phyloP scores from a whole-genome alignment of 2,113 vertebrate species.

The Heterochromis multidens region DNA sequence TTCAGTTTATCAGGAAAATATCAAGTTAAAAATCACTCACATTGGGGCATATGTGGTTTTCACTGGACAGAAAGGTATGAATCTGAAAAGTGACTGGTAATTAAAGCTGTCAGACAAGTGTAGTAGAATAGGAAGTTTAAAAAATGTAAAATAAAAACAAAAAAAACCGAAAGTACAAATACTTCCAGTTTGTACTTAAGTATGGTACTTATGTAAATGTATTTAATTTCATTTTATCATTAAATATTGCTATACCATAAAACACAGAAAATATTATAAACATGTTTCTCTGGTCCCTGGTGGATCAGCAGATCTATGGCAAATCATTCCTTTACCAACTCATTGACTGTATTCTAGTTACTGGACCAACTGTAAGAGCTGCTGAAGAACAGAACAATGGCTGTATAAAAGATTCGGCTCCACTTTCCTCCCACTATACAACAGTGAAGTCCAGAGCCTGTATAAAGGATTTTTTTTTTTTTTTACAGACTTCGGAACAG shows the following conservation, averaged over 20 bases:
- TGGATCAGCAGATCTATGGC: not conserved
- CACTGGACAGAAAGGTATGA: not conserved
- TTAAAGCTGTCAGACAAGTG: not conserved
- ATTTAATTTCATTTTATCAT: not conserved
- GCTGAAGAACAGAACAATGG: not conserved
- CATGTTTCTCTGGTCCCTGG: fast-evolving
- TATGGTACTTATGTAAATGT: too few species aligned
- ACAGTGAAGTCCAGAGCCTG: not conserved
- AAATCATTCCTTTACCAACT: not conserved
- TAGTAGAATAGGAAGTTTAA: not conserved
- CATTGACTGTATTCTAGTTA: not conserved
- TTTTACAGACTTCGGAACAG: too few species aligned
- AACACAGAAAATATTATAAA: not conserved
- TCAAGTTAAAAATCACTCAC: not conserved
- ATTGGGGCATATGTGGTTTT: not conserved
- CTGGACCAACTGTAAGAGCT: not conserved
- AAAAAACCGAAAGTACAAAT: not conserved
- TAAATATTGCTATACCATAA: not conserved
- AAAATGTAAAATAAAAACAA: not conserved
- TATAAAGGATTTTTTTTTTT: not conserved
- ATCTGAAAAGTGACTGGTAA: not conserved
- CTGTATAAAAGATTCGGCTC: too few species aligned
- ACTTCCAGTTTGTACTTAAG: not conserved
- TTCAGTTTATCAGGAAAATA: not conserved
- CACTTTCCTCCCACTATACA: too few species aligned